phyloP scores from a whole-genome alignment of 2,888 invertebrate genomes.

The Drosophila recens region DNA sequence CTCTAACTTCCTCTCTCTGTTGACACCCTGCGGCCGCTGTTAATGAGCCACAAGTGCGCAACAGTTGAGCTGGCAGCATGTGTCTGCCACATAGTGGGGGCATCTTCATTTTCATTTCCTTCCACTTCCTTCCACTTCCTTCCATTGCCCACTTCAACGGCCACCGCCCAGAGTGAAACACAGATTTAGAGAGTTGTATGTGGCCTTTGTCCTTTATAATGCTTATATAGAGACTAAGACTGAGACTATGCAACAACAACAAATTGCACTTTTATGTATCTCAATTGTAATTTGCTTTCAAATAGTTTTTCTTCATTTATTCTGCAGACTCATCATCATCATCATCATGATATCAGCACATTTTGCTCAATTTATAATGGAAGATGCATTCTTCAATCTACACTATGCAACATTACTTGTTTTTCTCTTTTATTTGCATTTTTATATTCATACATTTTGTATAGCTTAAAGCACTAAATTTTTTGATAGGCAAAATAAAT shows the following conservation, averaged over 20 bases:
- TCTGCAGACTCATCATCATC: conserved; percentile 46
- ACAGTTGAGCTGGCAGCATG: conserved; percentile 61
- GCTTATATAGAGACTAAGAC: conserved; percentile 20
- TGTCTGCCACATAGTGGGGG: conserved; percentile 28
- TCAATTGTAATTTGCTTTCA: conserved; percentile 27
- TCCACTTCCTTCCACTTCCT: not conserved
- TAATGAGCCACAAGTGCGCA: conserved; percentile 76
- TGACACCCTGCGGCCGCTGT: conserved; percentile 30
- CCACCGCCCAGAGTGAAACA: conserved; percentile 33
- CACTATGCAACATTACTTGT: conserved; percentile 29
- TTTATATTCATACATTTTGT: not conserved
- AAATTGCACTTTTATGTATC: conserved; percentile 55
- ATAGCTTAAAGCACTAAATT: conserved; percentile 25
- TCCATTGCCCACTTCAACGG: not conserved
- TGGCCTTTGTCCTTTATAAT: conserved; percentile 58
- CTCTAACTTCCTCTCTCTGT: not conserved
- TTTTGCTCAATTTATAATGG: conserved; percentile 27
- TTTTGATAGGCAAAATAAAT: conserved; percentile 25
- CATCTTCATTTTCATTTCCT: not conserved
- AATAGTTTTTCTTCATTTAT: conserved; percentile 30
- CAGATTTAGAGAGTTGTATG: conserved; percentile 28
- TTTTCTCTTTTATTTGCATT: conserved; percentile 2
- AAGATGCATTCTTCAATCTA: conserved; percentile 4
- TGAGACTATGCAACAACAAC: conserved; percentile 26
- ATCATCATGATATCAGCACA: conserved; percentile 39